A percentile compares a stretch with the other conserved stretches of the same genome.
Evolutionary conservation across 2,888 invertebrate genomes (phyloP).

Genomic region (Drosophila neotestacea): DNA sequence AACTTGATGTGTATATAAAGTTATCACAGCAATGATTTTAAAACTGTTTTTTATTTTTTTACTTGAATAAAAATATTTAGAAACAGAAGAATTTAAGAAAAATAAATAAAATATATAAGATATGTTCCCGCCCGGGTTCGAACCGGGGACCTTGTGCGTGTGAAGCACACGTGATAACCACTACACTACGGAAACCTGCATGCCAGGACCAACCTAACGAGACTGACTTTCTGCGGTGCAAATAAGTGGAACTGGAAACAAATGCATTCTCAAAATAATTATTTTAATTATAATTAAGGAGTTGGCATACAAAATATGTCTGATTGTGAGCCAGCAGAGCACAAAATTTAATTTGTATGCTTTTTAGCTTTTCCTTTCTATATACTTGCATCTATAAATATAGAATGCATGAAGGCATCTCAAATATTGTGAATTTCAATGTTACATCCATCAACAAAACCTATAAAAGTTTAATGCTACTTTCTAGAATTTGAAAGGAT

Average conservation of each 20-base stretch:
- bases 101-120: neutral
- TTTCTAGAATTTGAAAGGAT: conserved; percentile 18
- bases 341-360: neutral
- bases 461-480: conserved; percentile 41
- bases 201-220: fast-evolving
- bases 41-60: neutral
- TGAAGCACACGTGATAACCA: conserved; percentile 84
- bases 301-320: too few relatives aligned
- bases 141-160: conserved; percentile 85
- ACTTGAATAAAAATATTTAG: neutral
- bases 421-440: conserved; percentile 14
- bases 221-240: neutral
- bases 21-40: neutral
- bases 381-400: neutral
- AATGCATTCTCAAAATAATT: neutral
- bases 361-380: neutral
- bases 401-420: neutral
- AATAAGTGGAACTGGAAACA: neutral
- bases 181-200: conserved; percentile 83
- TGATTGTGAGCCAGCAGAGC: too few relatives aligned
- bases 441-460: conserved; percentile 47
- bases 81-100: neutral
- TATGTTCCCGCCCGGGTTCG: conserved; percentile 84
- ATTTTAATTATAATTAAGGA: too few relatives aligned
- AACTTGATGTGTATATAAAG: neutral